A percentile compares a stretch with the other conserved stretches of the same genome.
phyloP scores from a whole-genome alignment of 92 coral and sea anemone genomes.

The Siderastrea radians region DNA sequence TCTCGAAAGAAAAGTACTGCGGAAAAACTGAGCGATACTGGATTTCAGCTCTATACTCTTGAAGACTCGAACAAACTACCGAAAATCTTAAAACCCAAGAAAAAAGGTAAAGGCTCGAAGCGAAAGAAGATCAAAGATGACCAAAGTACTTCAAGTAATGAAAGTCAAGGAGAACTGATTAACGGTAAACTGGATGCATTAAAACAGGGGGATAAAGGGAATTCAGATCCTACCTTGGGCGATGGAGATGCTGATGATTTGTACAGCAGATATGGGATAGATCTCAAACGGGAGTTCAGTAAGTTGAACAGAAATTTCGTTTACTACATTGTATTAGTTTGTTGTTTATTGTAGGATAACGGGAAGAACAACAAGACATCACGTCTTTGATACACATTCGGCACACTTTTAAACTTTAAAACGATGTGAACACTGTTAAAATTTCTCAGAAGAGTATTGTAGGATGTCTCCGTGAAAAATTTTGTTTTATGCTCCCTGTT shows the following conservation, averaged over 20 bases:
- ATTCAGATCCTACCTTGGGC: not conserved
- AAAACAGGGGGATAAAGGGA: not conserved
- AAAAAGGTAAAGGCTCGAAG: conserved; percentile 37
- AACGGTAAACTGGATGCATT: not conserved
- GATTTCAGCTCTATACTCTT: conserved; percentile 10
- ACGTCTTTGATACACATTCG: too few species aligned
- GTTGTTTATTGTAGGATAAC: too few species aligned
- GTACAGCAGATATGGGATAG: conserved; percentile 49
- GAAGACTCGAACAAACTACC: conserved; percentile 54
- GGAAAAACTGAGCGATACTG: conserved; percentile 44
- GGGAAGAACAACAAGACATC: too few species aligned
- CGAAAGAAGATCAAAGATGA: conserved; percentile 42
- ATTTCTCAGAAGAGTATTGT: too few species aligned
- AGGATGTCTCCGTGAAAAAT: too few species aligned
- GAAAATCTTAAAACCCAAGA: conserved; percentile 41
- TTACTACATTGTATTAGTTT: not conserved
- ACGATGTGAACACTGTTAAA: too few species aligned
- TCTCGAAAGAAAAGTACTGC: conserved; percentile 36
- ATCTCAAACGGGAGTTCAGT: conserved; percentile 51
- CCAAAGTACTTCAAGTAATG: not conserved
- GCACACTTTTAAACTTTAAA: too few species aligned
- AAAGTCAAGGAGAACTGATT: not conserved
- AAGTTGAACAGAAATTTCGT: not conserved
- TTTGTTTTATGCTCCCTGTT: too few species aligned
- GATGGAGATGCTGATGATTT: conserved; percentile 5